Evolutionary conservation across 2,113 vertebrate genomes (phyloP), one percentile per base, ranked within the genome.

Genomic region (Nycticebus coucang): DNA sequence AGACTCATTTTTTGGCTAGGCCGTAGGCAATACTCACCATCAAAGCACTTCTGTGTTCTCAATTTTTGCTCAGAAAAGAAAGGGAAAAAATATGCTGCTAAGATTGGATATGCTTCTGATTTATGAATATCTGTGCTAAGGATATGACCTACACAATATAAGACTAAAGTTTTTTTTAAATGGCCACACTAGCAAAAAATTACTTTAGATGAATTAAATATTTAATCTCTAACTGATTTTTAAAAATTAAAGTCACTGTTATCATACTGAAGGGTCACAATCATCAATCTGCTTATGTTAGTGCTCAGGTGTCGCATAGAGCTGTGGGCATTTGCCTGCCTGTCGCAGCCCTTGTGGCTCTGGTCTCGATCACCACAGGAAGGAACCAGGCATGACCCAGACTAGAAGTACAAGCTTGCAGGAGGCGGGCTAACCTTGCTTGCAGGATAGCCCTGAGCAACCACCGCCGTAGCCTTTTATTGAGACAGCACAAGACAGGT

Each of bases 231-330:
- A 86, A 41, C 28, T 72, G 41, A 86, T 92, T 94, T 96, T 75
- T 10, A 59, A 92, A 77, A 89, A n/a, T 60, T 68, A 60, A 97
- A 92, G 87, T 97, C 90, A 68, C 37, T 72, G 55, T n/a, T 74
- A 81, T 96, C 87, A 91, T 66, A 64, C 72, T 81, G 66, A 90
- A 96, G 75, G 85, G 86, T 95, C 94, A 93, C 35, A 83, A 74
- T 97, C 96, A 88, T 94, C 82, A 93, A 37, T 60, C 64, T 95
- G 64, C 35, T 97, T 97, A 74, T 95, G 93, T 87, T 81, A 77
- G 68, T 80, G 72, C 69, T 88, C 95, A 91, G 19, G 33, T 92
- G 68, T 94, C 90, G 24, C 45, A 72, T 35, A 85, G 91, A 95
- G 53, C 78, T 74, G 24, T 84, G 80, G 64, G 62, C 78, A 97